Evolutionary conservation across 2,797 vertebrate genomes (phyloP).

Genomic region (Cossypha caffra): DNA sequence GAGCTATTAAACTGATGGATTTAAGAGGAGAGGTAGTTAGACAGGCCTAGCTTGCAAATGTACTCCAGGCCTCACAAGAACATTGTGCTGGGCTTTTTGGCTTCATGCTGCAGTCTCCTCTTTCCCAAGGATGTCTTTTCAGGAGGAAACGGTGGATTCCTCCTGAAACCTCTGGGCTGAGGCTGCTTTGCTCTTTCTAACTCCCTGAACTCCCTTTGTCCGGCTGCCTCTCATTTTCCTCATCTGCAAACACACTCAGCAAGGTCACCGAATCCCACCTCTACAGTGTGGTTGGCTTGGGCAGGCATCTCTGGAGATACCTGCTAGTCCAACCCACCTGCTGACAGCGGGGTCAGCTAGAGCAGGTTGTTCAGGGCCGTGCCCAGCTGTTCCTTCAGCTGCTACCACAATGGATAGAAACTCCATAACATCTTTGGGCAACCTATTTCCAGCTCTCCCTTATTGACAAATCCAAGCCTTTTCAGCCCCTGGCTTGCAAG

Average conservation of each 20-base stretch:
- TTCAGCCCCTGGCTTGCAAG: not conserved
- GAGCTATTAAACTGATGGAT: not conserved
- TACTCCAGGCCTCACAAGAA: not conserved
- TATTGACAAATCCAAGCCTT: not conserved
- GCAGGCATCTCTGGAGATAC: not conserved
- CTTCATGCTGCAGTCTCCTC: not conserved
- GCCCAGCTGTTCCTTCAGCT: not conserved
- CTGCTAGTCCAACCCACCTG: not conserved
- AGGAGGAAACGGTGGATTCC: not conserved
- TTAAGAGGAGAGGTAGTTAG: not conserved
- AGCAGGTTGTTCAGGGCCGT: not conserved
- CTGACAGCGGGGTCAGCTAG: not conserved
- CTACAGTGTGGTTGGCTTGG: accelerated
- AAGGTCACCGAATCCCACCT: not conserved
- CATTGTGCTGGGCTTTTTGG: not conserved
- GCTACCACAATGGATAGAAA: not conserved
- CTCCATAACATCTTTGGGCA: not conserved
- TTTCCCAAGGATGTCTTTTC: not conserved
- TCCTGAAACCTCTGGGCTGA: not conserved
- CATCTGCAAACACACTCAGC: not conserved
- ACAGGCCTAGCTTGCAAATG: not conserved
- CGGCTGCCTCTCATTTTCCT: not conserved
- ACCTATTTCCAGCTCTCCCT: not conserved
- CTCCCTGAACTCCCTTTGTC: not conserved
- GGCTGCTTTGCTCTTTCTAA: not conserved